Base-by-base conservation (phyloP, 2,113 vertebrate genomes). In the Alligator sinensis region DNA sequence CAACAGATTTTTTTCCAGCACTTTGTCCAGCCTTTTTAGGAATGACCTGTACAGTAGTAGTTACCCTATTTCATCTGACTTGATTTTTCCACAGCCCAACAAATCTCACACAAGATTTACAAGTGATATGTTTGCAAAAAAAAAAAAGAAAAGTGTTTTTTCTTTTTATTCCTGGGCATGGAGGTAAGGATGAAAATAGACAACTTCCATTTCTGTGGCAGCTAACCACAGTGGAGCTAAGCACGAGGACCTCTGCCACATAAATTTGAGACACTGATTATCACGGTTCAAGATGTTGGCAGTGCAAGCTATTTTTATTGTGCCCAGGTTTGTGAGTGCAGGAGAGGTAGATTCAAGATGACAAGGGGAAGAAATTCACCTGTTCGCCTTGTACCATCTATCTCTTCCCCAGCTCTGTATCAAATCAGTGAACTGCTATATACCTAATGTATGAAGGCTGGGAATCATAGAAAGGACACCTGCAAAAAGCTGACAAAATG, bases 401-500 rank as follows among this genome's bases (percentile, higher is more conserved):
- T 58, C 87, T 70, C 83, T 87, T 72, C 75, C 58, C 64, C 92
- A 92, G 54, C 63, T 84, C 30, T 30, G 24, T 62, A 81, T 77
- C 80, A 58, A 58, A 34, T 77, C 55, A 60, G 62, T 92, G 92
- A 78, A 91, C 38, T 59, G 18, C 77, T 60, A 8, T 87, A 68
- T 94, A 83, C 83, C 90, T 90, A 87, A 92, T 96, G 91, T 90
- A 93, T 95, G 92, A 92, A 96, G 89, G 77, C 77, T 82, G 89
- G 88, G 92, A 96, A 95, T 97, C 94, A 90, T 89, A 95, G 34
- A 87, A 96, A 97, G 96, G 96, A 93, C 82, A 85, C 82, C 84
- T 91, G 87, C 88, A 89, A 94, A 93, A 80, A 91, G 93, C 88
- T 96, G 95, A 97, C 92, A 96, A 96, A 97, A 95, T 95, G 91